Conservation (phyloP, 2,888 invertebrate species). For the Steinernema scapterisci region DNA sequence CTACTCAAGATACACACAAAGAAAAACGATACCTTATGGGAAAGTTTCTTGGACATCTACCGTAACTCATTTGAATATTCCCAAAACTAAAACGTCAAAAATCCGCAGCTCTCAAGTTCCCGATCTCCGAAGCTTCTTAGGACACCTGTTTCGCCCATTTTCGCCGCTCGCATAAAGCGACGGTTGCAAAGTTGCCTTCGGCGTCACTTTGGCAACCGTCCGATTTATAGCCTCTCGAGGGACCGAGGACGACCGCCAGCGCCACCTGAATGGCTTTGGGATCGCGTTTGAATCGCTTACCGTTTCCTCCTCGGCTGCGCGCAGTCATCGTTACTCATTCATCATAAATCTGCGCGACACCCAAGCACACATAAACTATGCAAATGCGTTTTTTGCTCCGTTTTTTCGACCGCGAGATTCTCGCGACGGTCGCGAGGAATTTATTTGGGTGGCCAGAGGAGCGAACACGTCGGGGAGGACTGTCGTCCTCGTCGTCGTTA, state of each 20-base stretch:
- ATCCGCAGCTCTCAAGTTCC: too few relatives aligned
- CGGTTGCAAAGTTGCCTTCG: not conserved
- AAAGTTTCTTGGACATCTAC: too few relatives aligned
- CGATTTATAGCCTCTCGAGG: not conserved
- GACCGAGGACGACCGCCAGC: conserved; percentile 29
- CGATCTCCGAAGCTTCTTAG: too few relatives aligned
- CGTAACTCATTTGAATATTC: too few relatives aligned
- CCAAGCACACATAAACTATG: conserved; percentile 16
- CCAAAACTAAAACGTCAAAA: too few relatives aligned
- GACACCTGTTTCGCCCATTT: conserved; percentile 1
- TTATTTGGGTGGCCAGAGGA: conserved; percentile 22
- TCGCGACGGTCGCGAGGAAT: conserved; percentile 3
- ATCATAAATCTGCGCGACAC: conserved; percentile 28
- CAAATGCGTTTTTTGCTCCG: conserved; percentile 25
- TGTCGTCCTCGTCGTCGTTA: not conserved
- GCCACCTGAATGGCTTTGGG: conserved; percentile 41
- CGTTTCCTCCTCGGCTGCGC: conserved; percentile 7
- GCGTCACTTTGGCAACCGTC: conserved; percentile 18
- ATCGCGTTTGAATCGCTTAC: conserved; percentile 46
- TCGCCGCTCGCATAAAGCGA: conserved; percentile 14
- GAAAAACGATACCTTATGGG: too few relatives aligned
- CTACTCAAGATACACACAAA: not conserved
- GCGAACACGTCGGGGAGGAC: conserved; percentile 7
- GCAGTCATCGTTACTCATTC: not conserved
- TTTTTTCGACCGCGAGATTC: not conserved